Percentiles rank a stretch among this genome's conserved stretches.
Evolutionary conservation across 1,140 invertebrate species (phyloP).

Genomic region (Rhopalosiphum maidis): DNA sequence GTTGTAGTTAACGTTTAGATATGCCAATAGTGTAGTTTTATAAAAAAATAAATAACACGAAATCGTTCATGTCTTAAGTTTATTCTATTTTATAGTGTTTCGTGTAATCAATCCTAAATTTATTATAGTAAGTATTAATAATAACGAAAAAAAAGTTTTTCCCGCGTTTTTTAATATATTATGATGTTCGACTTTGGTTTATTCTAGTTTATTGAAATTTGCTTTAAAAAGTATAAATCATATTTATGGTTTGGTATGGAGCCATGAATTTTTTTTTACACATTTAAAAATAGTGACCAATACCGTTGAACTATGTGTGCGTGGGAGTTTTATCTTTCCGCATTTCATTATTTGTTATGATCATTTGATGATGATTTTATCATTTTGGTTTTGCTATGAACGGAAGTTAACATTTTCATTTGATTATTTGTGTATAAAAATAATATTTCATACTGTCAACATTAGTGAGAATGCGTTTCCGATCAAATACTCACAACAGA

Average conservation of each 20-base stretch:
- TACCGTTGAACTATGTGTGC: neutral
- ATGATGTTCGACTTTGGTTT: neutral
- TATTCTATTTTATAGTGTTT: neutral
- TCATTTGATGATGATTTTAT: neutral
- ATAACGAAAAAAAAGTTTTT: neutral
- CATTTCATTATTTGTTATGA: neutral
- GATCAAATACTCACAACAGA: neutral
- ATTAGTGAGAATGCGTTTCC: neutral
- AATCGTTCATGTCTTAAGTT: neutral
- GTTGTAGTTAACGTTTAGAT: neutral
- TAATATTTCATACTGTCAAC: neutral
- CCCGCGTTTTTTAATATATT: neutral
- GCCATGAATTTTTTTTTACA: conserved; percentile 16
- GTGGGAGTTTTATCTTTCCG: neutral
- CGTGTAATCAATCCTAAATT: neutral
- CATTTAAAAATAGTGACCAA: conserved; percentile 23
- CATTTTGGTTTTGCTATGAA: neutral
- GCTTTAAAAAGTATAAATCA: neutral
- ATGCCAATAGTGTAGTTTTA: neutral
- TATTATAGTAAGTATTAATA: neutral
- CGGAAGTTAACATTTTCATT: neutral
- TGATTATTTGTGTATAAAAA: neutral
- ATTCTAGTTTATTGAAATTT: neutral
- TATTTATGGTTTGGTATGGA: neutral
- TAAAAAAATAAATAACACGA: neutral